Conservation (phyloP, 2,888 invertebrate species). For the Teinopalpus imperialis region DNA sequence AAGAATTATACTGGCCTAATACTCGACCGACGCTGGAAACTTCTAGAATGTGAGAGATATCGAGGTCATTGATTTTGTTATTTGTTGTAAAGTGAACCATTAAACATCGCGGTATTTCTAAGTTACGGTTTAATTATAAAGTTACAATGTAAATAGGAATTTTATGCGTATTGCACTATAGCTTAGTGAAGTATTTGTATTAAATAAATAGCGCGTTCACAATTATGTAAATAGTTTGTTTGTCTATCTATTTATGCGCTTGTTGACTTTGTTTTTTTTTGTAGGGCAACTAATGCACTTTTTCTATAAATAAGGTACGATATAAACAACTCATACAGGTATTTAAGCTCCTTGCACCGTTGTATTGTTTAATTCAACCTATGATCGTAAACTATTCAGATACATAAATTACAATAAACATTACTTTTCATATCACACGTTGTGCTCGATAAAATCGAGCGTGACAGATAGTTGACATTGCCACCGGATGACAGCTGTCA, state of each 20-base stretch:
- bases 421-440: no score
- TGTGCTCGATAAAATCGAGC: no score
- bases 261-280: constrained; percentile 18
- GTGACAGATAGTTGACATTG: no score
- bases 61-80: constrained; percentile 5
- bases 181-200: background rate
- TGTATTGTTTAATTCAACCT: no score
- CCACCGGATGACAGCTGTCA: constrained; percentile 35
- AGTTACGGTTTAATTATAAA: background rate
- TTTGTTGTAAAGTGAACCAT: constrained; percentile 1
- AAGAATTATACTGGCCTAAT: constrained; percentile 9
- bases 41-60: background rate
- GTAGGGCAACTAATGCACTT: no score
- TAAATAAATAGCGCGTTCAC: background rate
- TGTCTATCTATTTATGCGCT: constrained; percentile 8
- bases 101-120: constrained; percentile 8
- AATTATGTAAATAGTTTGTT: constrained; percentile 17
- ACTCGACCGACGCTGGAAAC: background rate
- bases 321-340: no score
- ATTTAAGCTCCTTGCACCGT: no score
- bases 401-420: no score
- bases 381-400: no score
- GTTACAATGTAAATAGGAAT: constrained; percentile 23
- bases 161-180: constrained; percentile 5
- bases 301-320: no score